Conservation (phyloP, 1,140 invertebrate genomes). For the Nymphalis io region DNA sequence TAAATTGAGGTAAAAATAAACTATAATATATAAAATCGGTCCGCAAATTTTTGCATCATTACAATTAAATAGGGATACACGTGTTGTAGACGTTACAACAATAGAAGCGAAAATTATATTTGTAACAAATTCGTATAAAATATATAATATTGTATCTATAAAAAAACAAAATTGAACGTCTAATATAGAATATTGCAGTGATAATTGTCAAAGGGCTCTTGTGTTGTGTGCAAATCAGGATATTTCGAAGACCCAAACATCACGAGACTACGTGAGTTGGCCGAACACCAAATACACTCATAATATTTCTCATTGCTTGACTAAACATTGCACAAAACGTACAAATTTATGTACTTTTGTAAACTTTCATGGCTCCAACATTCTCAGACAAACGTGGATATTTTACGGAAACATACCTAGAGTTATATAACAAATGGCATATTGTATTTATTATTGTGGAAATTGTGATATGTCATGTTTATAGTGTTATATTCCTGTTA, state of each 20-base stretch:
- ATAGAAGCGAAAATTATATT: neutral
- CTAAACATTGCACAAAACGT: slow-evolving; percentile 48
- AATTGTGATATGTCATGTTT: neutral
- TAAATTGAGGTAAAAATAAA: slow-evolving; percentile 42
- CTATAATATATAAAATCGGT: slow-evolving; percentile 9
- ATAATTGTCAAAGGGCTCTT: neutral
- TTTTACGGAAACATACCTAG: slow-evolving; percentile 27
- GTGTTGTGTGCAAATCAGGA: slow-evolving; percentile 5
- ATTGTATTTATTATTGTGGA: slow-evolving; percentile 18
- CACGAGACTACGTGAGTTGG: slow-evolving; percentile 63
- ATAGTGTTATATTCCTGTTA: too few relatives aligned
- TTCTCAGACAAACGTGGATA: slow-evolving; percentile 35
- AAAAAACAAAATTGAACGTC: neutral
- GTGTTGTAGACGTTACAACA: slow-evolving; percentile 16
- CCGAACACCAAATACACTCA: slow-evolving; percentile 65
- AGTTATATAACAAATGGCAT: slow-evolving; percentile 18
- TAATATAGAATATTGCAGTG: neutral
- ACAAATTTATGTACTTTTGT: slow-evolving; percentile 50
- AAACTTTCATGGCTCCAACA: slow-evolving; percentile 43
- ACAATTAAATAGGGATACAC: neutral
- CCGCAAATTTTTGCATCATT: slow-evolving; percentile 3
- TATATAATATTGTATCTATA: neutral
- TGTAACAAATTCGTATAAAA: neutral
- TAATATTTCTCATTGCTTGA: slow-evolving; percentile 47
- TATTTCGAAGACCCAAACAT: slow-evolving; percentile 47